Percentiles rank a stretch among this genome's conserved stretches.
Evolutionary conservation across 1,140 invertebrate species (phyloP).

Genomic region (Eumaeus atala): DNA sequence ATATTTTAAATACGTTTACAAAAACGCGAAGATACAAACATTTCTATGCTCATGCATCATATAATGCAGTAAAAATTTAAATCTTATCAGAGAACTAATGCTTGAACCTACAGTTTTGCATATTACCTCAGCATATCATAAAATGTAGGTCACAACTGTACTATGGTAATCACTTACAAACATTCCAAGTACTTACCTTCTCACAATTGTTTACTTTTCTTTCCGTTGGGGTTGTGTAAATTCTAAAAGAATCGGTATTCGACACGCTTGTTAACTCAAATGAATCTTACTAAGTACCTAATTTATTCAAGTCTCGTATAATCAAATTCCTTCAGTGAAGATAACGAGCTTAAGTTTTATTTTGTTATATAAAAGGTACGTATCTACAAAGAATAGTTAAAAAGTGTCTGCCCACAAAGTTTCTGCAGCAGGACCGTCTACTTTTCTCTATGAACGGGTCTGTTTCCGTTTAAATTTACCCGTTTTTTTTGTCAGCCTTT

Average conservation of each 20-base stretch:
- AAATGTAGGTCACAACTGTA: background rate
- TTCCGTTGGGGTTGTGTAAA: slow-evolving; percentile 2
- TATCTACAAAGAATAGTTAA: slow-evolving; percentile 48
- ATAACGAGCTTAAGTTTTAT: slow-evolving; percentile 26
- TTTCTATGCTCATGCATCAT: no score
- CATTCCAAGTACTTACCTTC: slow-evolving; percentile 1
- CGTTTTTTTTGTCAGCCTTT: slow-evolving; percentile 46
- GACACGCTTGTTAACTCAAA: slow-evolving; percentile 8
- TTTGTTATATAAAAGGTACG: slow-evolving; percentile 39
- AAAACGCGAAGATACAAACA: no score
- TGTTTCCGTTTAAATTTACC: slow-evolving; percentile 65
- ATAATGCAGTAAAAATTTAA: no score
- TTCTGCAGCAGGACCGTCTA: slow-evolving; percentile 55
- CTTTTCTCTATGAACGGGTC: slow-evolving; percentile 63
- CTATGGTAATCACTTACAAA: slow-evolving; percentile 1
- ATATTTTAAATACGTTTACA: no score
- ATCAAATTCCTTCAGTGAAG: slow-evolving; percentile 11
- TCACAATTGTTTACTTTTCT: slow-evolving; percentile 2
- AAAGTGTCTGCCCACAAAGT: slow-evolving; percentile 54
- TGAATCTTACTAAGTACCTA: slow-evolving; percentile 10
- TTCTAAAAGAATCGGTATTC: slow-evolving; percentile 11
- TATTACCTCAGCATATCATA: background rate
- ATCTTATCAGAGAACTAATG: no score
- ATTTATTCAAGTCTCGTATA: slow-evolving; percentile 11
- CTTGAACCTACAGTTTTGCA: background rate